Evolutionary conservation across 1,140 invertebrate species (phyloP), one percentile per base, ranked within the genome.

Genomic region (Oscheius sp.): DNA sequence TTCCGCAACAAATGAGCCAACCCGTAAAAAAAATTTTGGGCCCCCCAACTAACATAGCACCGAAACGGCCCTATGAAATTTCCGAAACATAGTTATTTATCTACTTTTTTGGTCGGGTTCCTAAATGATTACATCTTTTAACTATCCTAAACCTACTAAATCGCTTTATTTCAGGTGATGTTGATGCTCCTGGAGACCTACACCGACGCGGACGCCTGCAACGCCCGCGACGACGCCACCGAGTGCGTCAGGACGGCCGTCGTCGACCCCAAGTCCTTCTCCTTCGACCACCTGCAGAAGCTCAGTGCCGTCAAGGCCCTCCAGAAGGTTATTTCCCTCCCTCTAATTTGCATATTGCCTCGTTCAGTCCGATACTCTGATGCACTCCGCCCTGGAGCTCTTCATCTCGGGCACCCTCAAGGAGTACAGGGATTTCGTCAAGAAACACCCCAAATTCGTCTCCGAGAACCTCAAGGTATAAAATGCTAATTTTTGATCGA

Each of bases 181-280:
- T 73, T 68, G 26, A 59, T 68, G 7, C 77, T 82, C 15, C 66
- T 82, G 3, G 59, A 64, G 58, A 80, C 82, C 4, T 82, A 82
- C 68, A 80, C 80, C 10, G 78, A 77, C 15, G 64, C 34, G 7
- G 79, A 81, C 64, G 80, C 79, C 2, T 70, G 34, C 18, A 34
- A 58, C 3, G 80, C 81, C 28, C 66, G 72, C 18, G 75, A 78
- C 4, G 82, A 82, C 63, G 81, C 81, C 32, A 70, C 61, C 36
- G 82, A 83, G 61, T 84, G 81, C 62, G 81, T 83, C 3, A 65
- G 79, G 13, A 81, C 81, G 2, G 81, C 82, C 18, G 68, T 83
- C 49, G 71, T 74, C 32, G 81, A 83, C 67, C 77, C 78, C 2
- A 76, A 80, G 45, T 75, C 79, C 1, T 83, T 84, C 68, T 70